Conservation (phyloP, 2,888 invertebrate genomes). For the Chalcosyrphus nemorum region DNA sequence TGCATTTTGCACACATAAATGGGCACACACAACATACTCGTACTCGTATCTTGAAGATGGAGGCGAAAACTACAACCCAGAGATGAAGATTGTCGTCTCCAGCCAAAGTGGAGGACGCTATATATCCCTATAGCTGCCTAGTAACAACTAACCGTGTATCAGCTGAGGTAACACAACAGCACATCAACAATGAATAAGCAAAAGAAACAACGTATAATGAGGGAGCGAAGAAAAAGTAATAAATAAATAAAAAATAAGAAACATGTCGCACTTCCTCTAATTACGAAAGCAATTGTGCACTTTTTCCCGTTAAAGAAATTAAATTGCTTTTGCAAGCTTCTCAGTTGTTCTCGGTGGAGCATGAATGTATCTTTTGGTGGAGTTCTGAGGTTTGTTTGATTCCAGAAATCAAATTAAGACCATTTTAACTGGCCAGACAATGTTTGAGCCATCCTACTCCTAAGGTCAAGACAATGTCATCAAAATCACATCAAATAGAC, state of each 20-base stretch:
- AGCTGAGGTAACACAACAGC: constrained; percentile 47
- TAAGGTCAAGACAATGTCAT: constrained; percentile 63
- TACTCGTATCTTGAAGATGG: constrained; percentile 42
- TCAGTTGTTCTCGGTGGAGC: not conserved
- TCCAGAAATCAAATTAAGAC: not conserved
- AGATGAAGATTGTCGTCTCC: constrained; percentile 52
- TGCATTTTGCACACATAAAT: constrained; percentile 67
- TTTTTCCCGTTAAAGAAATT: constrained; percentile 70
- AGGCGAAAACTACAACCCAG: constrained; percentile 46
- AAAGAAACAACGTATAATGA: constrained; percentile 52
- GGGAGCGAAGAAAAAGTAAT: constrained; percentile 45
- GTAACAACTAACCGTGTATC: constrained; percentile 39
- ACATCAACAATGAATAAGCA: no score
- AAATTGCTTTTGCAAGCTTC: constrained; percentile 60
- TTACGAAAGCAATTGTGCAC: constrained; percentile 67
- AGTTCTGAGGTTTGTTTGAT: not conserved
- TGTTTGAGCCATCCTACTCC: no score
- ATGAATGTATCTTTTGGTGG: not conserved
- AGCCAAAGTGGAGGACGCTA: constrained; percentile 1
- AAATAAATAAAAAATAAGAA: constrained; percentile 63
- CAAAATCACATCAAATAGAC: constrained; percentile 55
- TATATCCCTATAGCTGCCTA: constrained; percentile 24
- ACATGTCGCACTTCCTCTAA: constrained; percentile 72
- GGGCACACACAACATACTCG: constrained; percentile 45
- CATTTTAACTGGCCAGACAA: not conserved